Evolutionary conservation across 2,888 invertebrate genomes (phyloP), one percentile per base, ranked within the genome.

Genomic region (Orchesellides sinensis): DNA sequence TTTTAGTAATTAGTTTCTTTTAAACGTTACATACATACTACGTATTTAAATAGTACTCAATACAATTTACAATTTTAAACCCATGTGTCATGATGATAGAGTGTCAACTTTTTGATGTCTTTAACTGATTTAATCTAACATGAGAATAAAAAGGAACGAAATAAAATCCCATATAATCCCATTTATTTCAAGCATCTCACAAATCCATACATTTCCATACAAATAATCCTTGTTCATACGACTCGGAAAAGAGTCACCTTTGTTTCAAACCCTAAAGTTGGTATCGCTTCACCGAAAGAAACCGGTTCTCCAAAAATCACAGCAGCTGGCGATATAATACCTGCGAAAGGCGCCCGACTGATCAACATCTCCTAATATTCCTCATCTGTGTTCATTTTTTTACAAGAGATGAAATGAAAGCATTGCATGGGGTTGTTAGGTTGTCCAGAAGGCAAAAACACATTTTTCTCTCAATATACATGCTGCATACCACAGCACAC

Each of bases 261-360:
- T 40, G 52, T 52, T n/a, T 10, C 52, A 52, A 52, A n/a, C 12
- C 10, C 17, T n/a, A 52, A n/a, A 52, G 23, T 56, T 25, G 25
- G n/a, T 23, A 25, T 32, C 23, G 21, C 14, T 25, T 56, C 8
- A 8, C 4, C 1, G 12, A 3, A 12, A 23, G 4, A 27, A 56
- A 25, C 56, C 56, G 56, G 56, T 56, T 56, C 25, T 56, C 25
- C 27, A 12, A 23, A 25, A 56, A 56, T 56, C 56, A 56, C 56
- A 56, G 56, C 10, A 56, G 56, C n/a, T 56, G 56, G 56, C 56
- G 56, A 56, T 56, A n/a, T n/a, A 23, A n/a, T n/a, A n/a, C n/a
- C n/a, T 56, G 56, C n/a, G 2, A 56, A 25, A 56, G 27, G 25
- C 10, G 27, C 25, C 10, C 4, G 56, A 56, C n/a, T 27, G 27